Evolutionary conservation across 2,888 invertebrate species (phyloP), one percentile per base, ranked within the genome.

Genomic region (Drosophila silvestris): DNA sequence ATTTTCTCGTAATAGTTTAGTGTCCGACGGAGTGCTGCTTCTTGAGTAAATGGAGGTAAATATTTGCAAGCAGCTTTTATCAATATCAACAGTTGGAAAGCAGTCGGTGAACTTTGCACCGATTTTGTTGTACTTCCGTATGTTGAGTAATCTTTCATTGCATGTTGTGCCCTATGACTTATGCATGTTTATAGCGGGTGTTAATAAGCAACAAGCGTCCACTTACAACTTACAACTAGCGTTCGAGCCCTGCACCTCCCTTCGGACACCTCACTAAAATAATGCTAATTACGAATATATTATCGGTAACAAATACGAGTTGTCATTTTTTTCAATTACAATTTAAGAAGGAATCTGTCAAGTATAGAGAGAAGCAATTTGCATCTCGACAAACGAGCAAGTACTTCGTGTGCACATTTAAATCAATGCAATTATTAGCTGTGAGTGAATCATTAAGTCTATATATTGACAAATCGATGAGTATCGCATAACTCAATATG

Each of bases 231-330:
- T 19, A 6, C 16, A 28, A 28, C 19, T 10, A 5, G 28, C 35
- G 30, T 5, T 37, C 22, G 39, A 16, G 26, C 61, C 30, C n/a
- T 26, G 35, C 26, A 12, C 7, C 7, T 19, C 9, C 35, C 35
- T 19, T 3, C 28, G 16, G 19, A 10, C 16, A 41, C 32, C 5
- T 80, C 69, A 72, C 77, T 83, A 83, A 80, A 77, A 80, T 83
- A 54, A 64, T 60, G 73, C 54, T 67, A 77, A 79, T 78, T 79
- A 68, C 59, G 22, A 54, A 59, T 61, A 62, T 6, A 39, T 39
- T 19, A 28, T 14, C 14, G 30, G 39, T n/a, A 39, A 39, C 2
- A 57, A 51, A 30, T 37, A 6, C 28, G 0, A 37, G n/a, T 14
- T 39, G 37, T 22, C n/a, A 26, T 37, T 39, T 37, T 52, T 10